These are phyloP conservation scores for Catalaphyllia jardinei DNA, from an alignment of 64 coral and sea anemone species.

Conservation along the genomic window DNA sequence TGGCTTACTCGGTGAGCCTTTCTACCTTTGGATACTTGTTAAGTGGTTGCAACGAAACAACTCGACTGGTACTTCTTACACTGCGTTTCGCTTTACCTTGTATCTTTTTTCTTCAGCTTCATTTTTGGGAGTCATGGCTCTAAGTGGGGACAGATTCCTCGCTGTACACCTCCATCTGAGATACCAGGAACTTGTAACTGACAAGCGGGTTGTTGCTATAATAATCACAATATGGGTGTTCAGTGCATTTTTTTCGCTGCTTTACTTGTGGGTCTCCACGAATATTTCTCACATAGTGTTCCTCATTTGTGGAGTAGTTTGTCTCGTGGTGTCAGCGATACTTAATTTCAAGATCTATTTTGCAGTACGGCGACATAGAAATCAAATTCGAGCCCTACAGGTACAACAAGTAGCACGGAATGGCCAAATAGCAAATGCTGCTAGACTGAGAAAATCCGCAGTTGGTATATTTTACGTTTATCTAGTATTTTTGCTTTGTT, in stretches of 20 bases:
- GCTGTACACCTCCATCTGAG: background rate
- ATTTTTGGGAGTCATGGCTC: background rate
- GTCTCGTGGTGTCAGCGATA: background rate
- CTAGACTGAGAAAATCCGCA: background rate
- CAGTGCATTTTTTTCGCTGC: background rate
- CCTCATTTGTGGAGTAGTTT: background rate
- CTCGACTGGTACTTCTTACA: background rate
- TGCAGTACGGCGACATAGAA: background rate
- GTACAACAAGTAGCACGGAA: background rate
- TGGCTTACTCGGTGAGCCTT: background rate
- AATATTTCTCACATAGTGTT: background rate
- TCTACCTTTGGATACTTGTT: background rate
- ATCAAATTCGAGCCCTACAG: background rate
- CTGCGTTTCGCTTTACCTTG: background rate
- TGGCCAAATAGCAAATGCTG: background rate
- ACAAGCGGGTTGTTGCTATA: background rate
- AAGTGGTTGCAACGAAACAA: background rate
- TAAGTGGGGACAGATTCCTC: background rate
- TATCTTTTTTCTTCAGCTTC: background rate
- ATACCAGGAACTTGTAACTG: background rate
- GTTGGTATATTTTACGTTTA: background rate
- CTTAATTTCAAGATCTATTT: background rate
- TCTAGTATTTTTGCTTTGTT: background rate
- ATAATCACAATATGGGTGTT: background rate
- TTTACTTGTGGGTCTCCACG: background rate